phyloP scores from a whole-genome alignment of 2,797 vertebrate genomes.

The Pempheris klunzingeri region DNA sequence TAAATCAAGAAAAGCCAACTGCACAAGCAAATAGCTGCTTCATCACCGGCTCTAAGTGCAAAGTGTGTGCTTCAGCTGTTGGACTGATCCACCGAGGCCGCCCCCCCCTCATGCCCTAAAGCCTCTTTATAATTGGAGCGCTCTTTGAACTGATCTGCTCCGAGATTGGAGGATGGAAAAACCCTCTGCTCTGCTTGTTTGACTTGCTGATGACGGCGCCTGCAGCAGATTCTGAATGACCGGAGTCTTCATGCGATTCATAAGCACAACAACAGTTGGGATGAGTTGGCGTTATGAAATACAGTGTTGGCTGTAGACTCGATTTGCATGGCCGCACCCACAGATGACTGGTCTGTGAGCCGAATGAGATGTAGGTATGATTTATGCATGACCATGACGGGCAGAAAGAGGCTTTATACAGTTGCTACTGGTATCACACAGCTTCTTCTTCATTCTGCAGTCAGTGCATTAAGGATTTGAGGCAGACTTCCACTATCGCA shows the following conservation, averaged over 20 bases:
- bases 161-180: slow-evolving; percentile 62
- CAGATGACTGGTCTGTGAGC: background rate
- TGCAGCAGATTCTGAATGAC: slow-evolving; percentile 37
- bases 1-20: slow-evolving; percentile 24
- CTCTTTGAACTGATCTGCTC: slow-evolving; percentile 67
- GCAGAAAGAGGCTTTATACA: background rate
- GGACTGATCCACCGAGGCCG: slow-evolving; percentile 27
- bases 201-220: slow-evolving; percentile 51
- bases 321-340: slow-evolving; percentile 26
- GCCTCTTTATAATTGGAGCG: slow-evolving; percentile 72
- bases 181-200: slow-evolving; percentile 53
- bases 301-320: background rate
- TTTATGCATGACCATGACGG: background rate
- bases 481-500: no score
- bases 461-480: background rate
- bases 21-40: slow-evolving; percentile 40
- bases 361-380: slow-evolving; percentile 1
- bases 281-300: slow-evolving; percentile 15
- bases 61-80: slow-evolving; percentile 44
- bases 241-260: slow-evolving; percentile 19
- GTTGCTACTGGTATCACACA: background rate
- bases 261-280: background rate
- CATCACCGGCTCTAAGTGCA: slow-evolving; percentile 43
- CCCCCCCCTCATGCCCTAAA: slow-evolving; percentile 47
- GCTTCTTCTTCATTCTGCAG: background rate